These are phyloP conservation scores for Tridacna gigas DNA, from an alignment of 2,888 invertebrate species.

Conservation along the genomic window DNA sequence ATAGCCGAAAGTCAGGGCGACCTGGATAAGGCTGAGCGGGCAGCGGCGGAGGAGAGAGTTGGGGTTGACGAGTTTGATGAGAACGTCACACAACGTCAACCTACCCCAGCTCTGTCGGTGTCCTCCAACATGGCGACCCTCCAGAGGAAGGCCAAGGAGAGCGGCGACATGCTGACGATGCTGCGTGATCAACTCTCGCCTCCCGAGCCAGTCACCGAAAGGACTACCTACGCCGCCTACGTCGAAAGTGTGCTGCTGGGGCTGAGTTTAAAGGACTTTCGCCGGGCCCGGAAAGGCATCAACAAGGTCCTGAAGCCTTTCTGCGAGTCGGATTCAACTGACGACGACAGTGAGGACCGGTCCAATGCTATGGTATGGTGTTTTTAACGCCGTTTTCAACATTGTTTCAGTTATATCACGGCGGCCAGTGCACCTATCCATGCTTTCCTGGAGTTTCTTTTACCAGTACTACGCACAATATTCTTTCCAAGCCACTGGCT, in stretches of 20 bases:
- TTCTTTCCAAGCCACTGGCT: too few relatives aligned
- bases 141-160: slow-evolving; percentile 44
- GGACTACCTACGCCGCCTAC: slow-evolving; percentile 41
- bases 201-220: slow-evolving; percentile 40
- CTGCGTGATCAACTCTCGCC: slow-evolving; percentile 38
- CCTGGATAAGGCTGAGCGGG: slow-evolving; percentile 40
- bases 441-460: too few relatives aligned
- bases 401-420: too few relatives aligned
- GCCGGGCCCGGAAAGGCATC: slow-evolving; percentile 37
- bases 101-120: slow-evolving; percentile 37
- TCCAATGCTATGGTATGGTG: too few relatives aligned
- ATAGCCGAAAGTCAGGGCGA: slow-evolving; percentile 38
- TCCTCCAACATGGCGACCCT: slow-evolving; percentile 42
- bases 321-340: slow-evolving; percentile 39
- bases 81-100: slow-evolving; percentile 35
- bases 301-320: slow-evolving; percentile 43
- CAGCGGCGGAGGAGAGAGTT: slow-evolving; percentile 32
- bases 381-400: too few relatives aligned
- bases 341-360: slow-evolving; percentile 44
- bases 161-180: slow-evolving; percentile 38
- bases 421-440: too few relatives aligned
- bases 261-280: slow-evolving; percentile 35
- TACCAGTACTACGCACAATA: too few relatives aligned
- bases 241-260: slow-evolving; percentile 43
- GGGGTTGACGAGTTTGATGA: slow-evolving; percentile 37